Base-by-base conservation (phyloP, 1,140 invertebrate species). In the Drosophila trapezifrons region DNA sequence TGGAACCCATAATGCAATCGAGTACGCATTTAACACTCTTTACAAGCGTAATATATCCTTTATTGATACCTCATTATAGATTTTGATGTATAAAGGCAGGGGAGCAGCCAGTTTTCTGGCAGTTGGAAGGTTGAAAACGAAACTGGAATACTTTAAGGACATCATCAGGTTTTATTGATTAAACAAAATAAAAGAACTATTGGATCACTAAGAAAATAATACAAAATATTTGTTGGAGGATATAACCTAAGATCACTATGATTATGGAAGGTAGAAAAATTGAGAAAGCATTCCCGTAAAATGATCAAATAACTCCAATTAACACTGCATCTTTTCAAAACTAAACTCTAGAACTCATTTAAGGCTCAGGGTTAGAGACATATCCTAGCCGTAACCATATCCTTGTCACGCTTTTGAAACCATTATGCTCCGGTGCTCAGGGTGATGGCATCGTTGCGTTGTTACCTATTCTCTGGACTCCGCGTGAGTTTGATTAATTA, bases 401-500 rank as follows among this genome's bases (percentile, higher is more conserved):
- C 87, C 87, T 87, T 89, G 76, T 83, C 81, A 85, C 78, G 84
- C 81, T 77, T 66, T 56, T 52, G 52, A 45, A 51, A 46, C 40
- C 45, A 55, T 54, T 60, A 63, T 58, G 56, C 35, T 38, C 15
- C 38, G 51, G 29, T 54, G 45, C 57, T 43, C n/a, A 38, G 46
- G 45, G 55, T 60, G 66, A 45, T 65, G 56, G 45, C 47, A 42
- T 73, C 40, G 62, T 35, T 29, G 55, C 32, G 46, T 43, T 40
- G 18, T 37, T 54, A 54, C 27, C 57, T 57, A 46, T 54, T 57
- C 58, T 40, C 32, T 27, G 58, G 65, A 52, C 59, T 49, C 35
- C 58, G 52, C 51, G 57, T 71, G 78, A 74, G 76, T 85, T 91
- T 91, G 89, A 91, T 91, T 91, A 91, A 91, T 91, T 91, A 40